phyloP scores from a whole-genome alignment of 2,888 invertebrate species.

The Cylindroiulus punctatus region DNA sequence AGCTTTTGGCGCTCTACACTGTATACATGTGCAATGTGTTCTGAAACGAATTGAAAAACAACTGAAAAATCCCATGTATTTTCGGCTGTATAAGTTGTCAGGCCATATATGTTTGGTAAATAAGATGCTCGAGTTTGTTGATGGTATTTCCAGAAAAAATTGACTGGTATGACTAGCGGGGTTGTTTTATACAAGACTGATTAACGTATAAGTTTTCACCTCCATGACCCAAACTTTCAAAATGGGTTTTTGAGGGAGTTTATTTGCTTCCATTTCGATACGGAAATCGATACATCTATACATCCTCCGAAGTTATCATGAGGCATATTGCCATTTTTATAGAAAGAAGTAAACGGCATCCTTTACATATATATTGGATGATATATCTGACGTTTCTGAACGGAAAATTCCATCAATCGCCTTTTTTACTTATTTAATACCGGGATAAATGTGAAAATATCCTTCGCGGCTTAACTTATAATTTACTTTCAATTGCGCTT shows the following conservation, averaged over 20 bases:
- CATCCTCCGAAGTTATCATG: background rate
- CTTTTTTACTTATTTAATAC: background rate
- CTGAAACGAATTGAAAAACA: background rate
- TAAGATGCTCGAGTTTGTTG: background rate
- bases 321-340: conserved; percentile 4
- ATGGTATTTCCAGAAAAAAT: background rate
- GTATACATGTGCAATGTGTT: background rate
- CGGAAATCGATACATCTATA: background rate
- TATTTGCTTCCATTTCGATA: background rate
- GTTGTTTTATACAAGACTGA: background rate
- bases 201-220: background rate
- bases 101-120: background rate
- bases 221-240: background rate
- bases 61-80: background rate
- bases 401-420: background rate
- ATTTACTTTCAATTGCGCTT: too few relatives aligned
- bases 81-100: background rate
- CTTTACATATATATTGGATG: conserved; percentile 5
- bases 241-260: background rate
- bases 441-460: background rate
- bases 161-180: background rate
- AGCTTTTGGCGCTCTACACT: background rate
- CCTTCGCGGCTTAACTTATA: background rate
- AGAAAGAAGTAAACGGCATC: conserved; percentile 6
- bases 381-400: background rate